A percentile compares a stretch with the other conserved stretches of the same genome.
Conservation (phyloP, 2,113 vertebrate genomes). For the Chelonoidis abingdonii region DNA sequence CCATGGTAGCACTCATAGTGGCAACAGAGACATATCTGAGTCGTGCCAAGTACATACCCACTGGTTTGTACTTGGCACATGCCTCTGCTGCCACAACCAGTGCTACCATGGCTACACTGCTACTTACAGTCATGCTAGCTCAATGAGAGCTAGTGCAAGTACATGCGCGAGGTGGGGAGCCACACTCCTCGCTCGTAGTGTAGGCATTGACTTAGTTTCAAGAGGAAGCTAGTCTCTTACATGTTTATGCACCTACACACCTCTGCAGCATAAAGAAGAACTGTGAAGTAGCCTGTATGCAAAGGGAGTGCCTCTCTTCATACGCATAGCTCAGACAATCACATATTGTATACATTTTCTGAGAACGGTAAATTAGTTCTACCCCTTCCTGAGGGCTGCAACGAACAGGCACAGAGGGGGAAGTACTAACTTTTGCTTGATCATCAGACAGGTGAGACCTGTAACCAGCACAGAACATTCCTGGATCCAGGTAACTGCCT, state of each 20-base stretch:
- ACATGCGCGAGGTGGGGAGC: too few species aligned
- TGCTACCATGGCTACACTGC: too few species aligned
- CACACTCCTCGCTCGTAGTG: too few species aligned
- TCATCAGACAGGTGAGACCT: neutral
- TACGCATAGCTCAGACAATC: neutral
- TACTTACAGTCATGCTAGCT: too few species aligned
- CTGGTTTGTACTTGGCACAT: too few species aligned
- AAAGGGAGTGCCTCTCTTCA: neutral
- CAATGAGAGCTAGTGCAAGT: too few species aligned
- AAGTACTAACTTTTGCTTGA: neutral
- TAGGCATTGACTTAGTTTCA: neutral
- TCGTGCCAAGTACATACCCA: too few species aligned
- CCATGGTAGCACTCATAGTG: neutral
- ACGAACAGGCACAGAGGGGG: neutral
- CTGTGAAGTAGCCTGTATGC: neutral
- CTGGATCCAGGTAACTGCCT: neutral
- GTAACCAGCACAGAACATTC: neutral
- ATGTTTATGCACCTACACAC: neutral
- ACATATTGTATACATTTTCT: neutral
- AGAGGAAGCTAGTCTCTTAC: neutral
- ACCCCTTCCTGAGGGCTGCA: neutral
- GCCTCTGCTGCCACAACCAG: too few species aligned
- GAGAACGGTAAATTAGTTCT: neutral
- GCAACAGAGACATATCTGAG: too few species aligned
- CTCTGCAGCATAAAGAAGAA: neutral